phyloP scores from a whole-genome alignment of 2,113 vertebrate species.

The Lamprologus lemairii region DNA sequence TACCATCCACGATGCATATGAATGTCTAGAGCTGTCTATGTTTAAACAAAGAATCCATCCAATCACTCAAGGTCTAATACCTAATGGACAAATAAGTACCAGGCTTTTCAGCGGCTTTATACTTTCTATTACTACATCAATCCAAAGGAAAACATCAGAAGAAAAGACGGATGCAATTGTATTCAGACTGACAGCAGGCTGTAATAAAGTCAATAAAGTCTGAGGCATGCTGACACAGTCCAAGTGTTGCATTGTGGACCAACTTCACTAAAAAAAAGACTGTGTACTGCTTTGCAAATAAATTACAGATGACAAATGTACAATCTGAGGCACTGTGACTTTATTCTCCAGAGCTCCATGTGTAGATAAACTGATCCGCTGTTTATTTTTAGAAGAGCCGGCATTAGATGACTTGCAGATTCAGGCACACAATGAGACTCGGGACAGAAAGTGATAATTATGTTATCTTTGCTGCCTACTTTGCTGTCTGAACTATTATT shows the following conservation, averaged over 20 bases:
- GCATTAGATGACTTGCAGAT: background rate
- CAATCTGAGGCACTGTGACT: background rate
- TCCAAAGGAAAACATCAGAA: background rate
- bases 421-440: slow-evolving; percentile 1
- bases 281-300: background rate
- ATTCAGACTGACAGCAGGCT: background rate
- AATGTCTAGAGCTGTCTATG: background rate
- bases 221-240: background rate
- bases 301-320: background rate
- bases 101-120: background rate
- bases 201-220: background rate
- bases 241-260: background rate
- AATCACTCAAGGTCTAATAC: background rate
- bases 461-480: background rate
- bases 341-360: background rate
- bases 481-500: background rate
- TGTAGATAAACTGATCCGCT: background rate
- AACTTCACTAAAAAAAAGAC: background rate
- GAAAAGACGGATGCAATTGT: background rate
- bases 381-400: background rate
- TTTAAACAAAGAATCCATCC: background rate
- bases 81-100: background rate
- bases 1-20: background rate
- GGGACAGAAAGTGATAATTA: background rate
- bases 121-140: background rate